Conservation (phyloP, 2,888 invertebrate species). For the Drosophila mettleri region DNA sequence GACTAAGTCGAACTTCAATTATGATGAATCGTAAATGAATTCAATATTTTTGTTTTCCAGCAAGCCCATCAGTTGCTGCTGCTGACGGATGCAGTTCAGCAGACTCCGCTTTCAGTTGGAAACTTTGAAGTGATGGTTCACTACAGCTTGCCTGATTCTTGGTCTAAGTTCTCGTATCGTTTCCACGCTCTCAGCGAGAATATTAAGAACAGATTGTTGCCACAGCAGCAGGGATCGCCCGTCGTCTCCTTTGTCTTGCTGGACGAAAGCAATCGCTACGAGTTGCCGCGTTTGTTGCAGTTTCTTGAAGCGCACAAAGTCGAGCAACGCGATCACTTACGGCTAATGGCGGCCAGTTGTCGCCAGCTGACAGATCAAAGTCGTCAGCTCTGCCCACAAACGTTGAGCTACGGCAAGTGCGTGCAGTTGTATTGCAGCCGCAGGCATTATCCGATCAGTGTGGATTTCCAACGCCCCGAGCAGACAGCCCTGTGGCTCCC, state of each 20-base stretch:
- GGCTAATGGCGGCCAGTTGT: constrained; percentile 17
- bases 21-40: background rate
- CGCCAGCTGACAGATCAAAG: constrained; percentile 3
- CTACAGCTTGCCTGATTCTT: constrained; percentile 47
- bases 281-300: constrained; percentile 25
- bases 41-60: constrained; percentile 16
- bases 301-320: constrained; percentile 50
- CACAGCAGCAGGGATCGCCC: accelerated
- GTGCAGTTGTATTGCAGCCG: constrained; percentile 20
- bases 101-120: background rate
- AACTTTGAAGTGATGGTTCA: constrained; percentile 52
- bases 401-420: constrained; percentile 44
- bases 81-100: constrained; percentile 28
- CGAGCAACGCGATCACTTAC: background rate
- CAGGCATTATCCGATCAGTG: constrained; percentile 27
- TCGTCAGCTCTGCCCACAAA: constrained; percentile 22
- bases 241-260: constrained; percentile 41
- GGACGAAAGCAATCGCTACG: constrained; percentile 38
- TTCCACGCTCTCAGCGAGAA: constrained; percentile 36
- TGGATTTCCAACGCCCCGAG: constrained; percentile 18
- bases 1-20: too few species aligned
- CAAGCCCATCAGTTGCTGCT: constrained; percentile 43
- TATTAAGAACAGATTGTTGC: constrained; percentile 41
- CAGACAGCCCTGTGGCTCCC: constrained; percentile 6
- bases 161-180: constrained; percentile 49